Conservation (phyloP, 2,888 invertebrate genomes). For the Pollenia angustigena region DNA sequence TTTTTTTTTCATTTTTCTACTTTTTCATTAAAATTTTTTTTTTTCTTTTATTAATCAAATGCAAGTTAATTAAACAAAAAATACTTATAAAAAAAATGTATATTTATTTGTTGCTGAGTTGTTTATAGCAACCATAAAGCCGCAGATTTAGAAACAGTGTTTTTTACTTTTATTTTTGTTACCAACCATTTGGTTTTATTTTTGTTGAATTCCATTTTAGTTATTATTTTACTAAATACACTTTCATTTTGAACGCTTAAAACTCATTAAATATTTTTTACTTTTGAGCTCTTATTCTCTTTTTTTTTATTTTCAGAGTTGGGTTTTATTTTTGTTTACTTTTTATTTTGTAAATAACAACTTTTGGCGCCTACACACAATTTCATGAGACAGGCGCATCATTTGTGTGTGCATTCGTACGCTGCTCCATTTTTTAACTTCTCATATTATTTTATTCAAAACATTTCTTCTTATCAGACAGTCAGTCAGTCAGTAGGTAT, state of each 20-base stretch:
- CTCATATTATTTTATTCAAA: constrained; percentile 3
- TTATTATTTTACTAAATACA: constrained; percentile 24
- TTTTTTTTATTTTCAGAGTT: background rate
- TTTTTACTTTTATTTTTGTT: constrained; percentile 48
- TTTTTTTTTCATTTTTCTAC: too few species aligned
- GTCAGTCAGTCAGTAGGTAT: background rate
- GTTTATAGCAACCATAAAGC: constrained; percentile 28
- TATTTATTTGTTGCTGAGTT: background rate
- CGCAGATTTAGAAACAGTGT: background rate
- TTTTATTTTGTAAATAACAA: constrained; percentile 26
- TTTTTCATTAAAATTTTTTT: too few species aligned
- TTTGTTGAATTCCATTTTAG: background rate
- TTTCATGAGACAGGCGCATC: constrained; percentile 58
- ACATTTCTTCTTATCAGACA: constrained; percentile 42
- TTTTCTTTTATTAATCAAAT: constrained; percentile 18
- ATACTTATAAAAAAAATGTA: constrained; percentile 3
- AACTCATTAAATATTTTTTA: constrained; percentile 16
- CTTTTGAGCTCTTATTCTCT: constrained; percentile 6
- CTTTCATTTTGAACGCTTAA: constrained; percentile 47
- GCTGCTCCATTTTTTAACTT: constrained; percentile 1
- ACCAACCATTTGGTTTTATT: constrained; percentile 17
- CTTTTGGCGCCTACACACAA: constrained; percentile 59
- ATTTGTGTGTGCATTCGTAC: background rate
- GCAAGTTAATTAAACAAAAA: constrained; percentile 37
- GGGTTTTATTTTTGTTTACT: background rate